Evolutionary conservation across 2,113 vertebrate genomes (phyloP).

Genomic region (Mesitornis unicolor): DNA sequence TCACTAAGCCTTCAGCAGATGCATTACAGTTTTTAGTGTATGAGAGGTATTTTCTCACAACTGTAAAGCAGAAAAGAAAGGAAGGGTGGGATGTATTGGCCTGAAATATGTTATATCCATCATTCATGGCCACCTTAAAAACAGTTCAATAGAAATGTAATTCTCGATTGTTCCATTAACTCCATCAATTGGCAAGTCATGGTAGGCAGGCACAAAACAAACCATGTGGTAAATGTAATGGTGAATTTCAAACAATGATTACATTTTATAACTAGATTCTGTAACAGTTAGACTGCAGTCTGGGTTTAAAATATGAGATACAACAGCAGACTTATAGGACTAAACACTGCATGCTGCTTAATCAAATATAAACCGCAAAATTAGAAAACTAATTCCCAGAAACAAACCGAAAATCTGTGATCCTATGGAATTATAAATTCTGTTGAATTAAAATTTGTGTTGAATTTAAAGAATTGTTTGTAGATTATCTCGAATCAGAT

Average conservation of each 20-base stretch:
- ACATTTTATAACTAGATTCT: background rate
- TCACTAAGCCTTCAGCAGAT: background rate
- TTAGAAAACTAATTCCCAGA: background rate
- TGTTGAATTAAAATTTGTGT: background rate
- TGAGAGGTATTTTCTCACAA: background rate
- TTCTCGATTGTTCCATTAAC: constrained; percentile 4
- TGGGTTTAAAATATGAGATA: background rate
- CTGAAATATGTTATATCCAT: background rate
- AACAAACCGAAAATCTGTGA: background rate
- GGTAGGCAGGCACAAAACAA: background rate
- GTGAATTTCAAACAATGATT: background rate
- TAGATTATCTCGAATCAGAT: background rate
- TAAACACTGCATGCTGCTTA: background rate
- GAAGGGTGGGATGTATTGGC: background rate
- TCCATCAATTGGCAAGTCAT: background rate
- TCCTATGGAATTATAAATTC: background rate
- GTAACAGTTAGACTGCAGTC: background rate
- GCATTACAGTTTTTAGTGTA: background rate
- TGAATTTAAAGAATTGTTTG: background rate
- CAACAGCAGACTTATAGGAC: background rate
- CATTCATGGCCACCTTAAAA: background rate
- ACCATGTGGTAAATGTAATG: background rate
- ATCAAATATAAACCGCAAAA: background rate
- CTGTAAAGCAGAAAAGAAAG: background rate
- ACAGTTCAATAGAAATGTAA: background rate